Base-by-base conservation (phyloP, 2,888 invertebrate genomes). In the Melipona bicolor region DNA sequence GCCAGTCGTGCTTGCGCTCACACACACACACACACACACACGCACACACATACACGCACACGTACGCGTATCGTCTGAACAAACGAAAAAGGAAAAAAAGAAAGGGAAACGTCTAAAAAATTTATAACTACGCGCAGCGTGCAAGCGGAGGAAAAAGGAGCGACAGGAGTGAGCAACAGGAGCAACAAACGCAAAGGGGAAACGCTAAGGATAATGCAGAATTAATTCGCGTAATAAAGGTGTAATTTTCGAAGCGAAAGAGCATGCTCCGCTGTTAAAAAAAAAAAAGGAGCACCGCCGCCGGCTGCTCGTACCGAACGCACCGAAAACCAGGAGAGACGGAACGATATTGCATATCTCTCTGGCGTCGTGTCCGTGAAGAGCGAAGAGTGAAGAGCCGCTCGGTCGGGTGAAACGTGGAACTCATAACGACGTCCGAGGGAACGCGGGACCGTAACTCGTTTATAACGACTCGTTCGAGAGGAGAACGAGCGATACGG, bases 371-470 rank as follows among this genome's bases (percentile, higher is more conserved):
- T 43, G 43, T 74, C 70, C 77, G 77, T 79, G 78, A 43, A 36
- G 36, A 77, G 82, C 27, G 27, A 27, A 32, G 32, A 32, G 32
- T 61, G 85, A 76, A 61, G 62, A 69, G 64, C 65, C 56, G 21
- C 61, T 56, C 43, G 11, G 81, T 62, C 74, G 70, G 77, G 70
- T 67, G 89, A 87, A 88, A 88, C 87, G 86, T 79, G 88, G 83
- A 83, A 88, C 85, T 88, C 89, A 81, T 89, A 89, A 89, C 90
- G 88, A 88, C 88, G 77, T 89, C 83, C 88, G 70, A 72, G 82
- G 77, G 77, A 68, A 81, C 76, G 43, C 43, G 43, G 77, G 52
- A 61, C 83, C 43, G 83, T 81, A 83, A 83, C 82, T 81, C 83
- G 83, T 82, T 83, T 83, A 83, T 83, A 83, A 83, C 83, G 82